A percentile compares a stretch with the other conserved stretches of the same genome.
These are phyloP conservation scores for Notothenia rossii DNA, from an alignment of 2,113 vertebrate genomes.

Conservation along the genomic window DNA sequence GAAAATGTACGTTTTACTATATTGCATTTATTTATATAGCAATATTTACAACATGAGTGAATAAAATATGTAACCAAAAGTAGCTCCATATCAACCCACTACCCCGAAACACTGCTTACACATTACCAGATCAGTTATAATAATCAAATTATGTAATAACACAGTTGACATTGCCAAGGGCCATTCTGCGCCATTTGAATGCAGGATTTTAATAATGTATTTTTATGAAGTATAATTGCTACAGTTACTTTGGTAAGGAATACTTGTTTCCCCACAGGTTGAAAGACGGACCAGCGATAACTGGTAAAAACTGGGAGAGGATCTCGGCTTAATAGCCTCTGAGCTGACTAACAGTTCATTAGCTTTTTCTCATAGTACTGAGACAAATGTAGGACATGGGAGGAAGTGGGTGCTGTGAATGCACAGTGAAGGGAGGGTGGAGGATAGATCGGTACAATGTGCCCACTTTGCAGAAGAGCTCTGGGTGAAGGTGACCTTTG, in stretches of 20 bases:
- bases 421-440: constrained; percentile 36
- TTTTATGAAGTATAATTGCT: neutral
- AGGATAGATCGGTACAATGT: constrained; percentile 51
- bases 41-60: neutral
- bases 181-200: neutral
- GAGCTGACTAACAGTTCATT: constrained; percentile 20
- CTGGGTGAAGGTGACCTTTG: constrained; percentile 70
- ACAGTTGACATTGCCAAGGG: neutral
- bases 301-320: neutral
- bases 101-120: constrained; percentile 4
- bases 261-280: neutral
- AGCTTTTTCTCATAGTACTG: constrained; percentile 23
- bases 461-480: constrained; percentile 52
- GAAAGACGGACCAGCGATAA: neutral
- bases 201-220: neutral
- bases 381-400: constrained; percentile 63
- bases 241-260: neutral
- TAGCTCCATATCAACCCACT: neutral
- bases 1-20: neutral
- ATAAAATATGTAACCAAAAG: neutral
- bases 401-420: constrained; percentile 43
- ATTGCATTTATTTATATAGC: neutral
- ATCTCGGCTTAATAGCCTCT: constrained; percentile 1
- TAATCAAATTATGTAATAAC: constrained; percentile 13
- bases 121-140: neutral